These are phyloP conservation scores for Acleris emargana DNA, from an alignment of 2,888 invertebrate genomes.

Conservation along the genomic window DNA sequence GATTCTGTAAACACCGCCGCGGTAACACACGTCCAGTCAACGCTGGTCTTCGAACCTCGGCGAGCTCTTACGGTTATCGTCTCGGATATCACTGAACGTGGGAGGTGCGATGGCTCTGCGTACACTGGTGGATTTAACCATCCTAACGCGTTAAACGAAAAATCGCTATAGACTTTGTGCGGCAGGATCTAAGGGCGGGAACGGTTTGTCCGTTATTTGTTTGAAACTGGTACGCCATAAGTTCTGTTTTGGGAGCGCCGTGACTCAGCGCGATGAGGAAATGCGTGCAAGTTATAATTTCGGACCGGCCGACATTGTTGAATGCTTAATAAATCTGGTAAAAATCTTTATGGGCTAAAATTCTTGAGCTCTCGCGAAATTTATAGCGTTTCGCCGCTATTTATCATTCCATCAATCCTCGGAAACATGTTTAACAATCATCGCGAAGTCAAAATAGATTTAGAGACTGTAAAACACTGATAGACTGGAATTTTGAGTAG, in stretches of 20 bases:
- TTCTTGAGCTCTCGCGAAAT: slow-evolving; percentile 5
- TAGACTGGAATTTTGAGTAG: not conserved
- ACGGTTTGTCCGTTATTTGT: slow-evolving; percentile 14
- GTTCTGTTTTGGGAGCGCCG: slow-evolving; percentile 78
- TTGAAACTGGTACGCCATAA: slow-evolving; percentile 68
- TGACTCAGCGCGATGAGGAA: slow-evolving; percentile 81
- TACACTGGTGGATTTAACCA: slow-evolving; percentile 53
- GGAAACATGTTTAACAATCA: slow-evolving; percentile 19
- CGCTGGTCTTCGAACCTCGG: slow-evolving; percentile 53
- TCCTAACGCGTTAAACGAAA: slow-evolving; percentile 51
- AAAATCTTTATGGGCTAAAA: slow-evolving; percentile 29
- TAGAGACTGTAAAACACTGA: slow-evolving; percentile 9
- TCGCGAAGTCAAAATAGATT: slow-evolving; percentile 30
- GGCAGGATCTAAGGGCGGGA: not conserved
- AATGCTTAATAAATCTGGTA: slow-evolving; percentile 71
- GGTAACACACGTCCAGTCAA: slow-evolving; percentile 62
- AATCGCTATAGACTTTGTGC: slow-evolving; percentile 39
- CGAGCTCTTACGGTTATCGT: slow-evolving; percentile 46
- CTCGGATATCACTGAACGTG: slow-evolving; percentile 43
- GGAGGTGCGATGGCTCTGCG: slow-evolving; percentile 54
- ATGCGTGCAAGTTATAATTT: slow-evolving; percentile 81
- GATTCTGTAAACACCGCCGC: slow-evolving; percentile 79
- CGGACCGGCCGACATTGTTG: slow-evolving; percentile 76
- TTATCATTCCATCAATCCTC: slow-evolving; percentile 28
- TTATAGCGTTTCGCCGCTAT: slow-evolving; percentile 20